phyloP scores from a whole-genome alignment of 2,888 invertebrate species.

The Drosophila aldrichi region DNA sequence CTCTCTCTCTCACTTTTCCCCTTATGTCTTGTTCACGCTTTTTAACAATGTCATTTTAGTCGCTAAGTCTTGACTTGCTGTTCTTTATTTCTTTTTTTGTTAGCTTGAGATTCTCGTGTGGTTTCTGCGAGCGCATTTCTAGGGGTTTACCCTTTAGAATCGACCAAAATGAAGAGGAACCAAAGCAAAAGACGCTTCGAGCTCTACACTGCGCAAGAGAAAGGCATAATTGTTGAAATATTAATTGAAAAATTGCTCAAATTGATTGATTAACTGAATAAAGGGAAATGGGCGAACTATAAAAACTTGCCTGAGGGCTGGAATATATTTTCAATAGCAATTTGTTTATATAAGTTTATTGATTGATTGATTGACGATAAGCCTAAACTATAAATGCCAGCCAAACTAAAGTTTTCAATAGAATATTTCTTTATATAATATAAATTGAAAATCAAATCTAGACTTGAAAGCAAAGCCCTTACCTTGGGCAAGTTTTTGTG shows the following conservation, averaged over 20 bases:
- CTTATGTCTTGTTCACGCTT: slow-evolving; percentile 24
- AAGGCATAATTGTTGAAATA: background rate
- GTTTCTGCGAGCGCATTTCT: slow-evolving; percentile 62
- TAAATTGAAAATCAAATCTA: background rate
- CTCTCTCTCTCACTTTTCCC: background rate
- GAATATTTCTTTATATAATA: too few species aligned
- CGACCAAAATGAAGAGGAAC: background rate
- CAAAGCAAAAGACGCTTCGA: background rate
- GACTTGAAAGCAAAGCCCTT: background rate
- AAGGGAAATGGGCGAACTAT: background rate
- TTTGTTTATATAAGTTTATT: background rate
- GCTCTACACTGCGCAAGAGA: slow-evolving; percentile 24
- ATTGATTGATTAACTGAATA: background rate
- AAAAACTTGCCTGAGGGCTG: background rate
- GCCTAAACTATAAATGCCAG: background rate
- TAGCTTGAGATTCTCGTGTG: slow-evolving; percentile 36
- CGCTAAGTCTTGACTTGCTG: slow-evolving; percentile 54
- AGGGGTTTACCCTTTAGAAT: slow-evolving; percentile 51
- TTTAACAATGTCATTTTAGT: slow-evolving; percentile 14
- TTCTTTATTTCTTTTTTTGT: background rate
- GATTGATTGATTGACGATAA: background rate
- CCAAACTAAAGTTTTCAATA: background rate
- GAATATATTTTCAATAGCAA: background rate
- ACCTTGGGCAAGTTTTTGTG: slow-evolving; percentile 1
- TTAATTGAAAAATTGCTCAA: background rate